Conservation (phyloP, 53 echinoderm and acorn worm species). For the Luidia sarsii region DNA sequence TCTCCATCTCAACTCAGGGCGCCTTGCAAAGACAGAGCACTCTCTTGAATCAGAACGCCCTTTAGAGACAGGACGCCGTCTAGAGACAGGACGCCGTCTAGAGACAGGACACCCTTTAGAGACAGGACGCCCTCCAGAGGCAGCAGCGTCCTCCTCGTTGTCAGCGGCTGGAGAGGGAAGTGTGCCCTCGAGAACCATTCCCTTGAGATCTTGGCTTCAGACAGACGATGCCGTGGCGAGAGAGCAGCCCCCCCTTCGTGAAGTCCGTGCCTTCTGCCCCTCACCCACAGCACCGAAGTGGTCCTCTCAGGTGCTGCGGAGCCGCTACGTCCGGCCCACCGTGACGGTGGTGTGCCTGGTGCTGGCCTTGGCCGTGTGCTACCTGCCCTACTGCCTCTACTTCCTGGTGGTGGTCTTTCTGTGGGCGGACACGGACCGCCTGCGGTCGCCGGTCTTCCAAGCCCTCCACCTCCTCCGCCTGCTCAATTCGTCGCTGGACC, state of each 20-base stretch:
- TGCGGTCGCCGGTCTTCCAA: too few relatives aligned
- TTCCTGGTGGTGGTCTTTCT: conserved; percentile 11
- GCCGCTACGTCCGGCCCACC: conserved; percentile 27
- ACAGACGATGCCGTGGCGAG: background rate
- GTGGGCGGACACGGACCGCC: background rate
- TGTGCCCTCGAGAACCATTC: background rate
- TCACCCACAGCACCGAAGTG: background rate
- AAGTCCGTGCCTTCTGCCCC: background rate
- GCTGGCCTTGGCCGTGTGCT: background rate
- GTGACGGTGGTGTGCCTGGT: conserved; percentile 20
- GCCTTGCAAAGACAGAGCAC: too few relatives aligned
- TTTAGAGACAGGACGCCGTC: too few relatives aligned
- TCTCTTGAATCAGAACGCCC: too few relatives aligned
- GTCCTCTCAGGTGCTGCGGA: background rate
- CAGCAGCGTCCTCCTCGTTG: background rate
- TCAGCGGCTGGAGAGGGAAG: background rate
- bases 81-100: background rate
- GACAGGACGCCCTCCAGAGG: background rate
- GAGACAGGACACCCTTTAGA: too few relatives aligned
- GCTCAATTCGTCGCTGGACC: conserved; percentile 24
- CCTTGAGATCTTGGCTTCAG: background rate
- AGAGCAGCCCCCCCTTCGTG: background rate
- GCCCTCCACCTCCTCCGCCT: conserved; percentile 4
- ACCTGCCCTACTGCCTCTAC: conserved; percentile 25
- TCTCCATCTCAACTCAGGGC: too few relatives aligned